phyloP scores from a whole-genome alignment of 2,888 invertebrate species.

The Drosophila dives region DNA sequence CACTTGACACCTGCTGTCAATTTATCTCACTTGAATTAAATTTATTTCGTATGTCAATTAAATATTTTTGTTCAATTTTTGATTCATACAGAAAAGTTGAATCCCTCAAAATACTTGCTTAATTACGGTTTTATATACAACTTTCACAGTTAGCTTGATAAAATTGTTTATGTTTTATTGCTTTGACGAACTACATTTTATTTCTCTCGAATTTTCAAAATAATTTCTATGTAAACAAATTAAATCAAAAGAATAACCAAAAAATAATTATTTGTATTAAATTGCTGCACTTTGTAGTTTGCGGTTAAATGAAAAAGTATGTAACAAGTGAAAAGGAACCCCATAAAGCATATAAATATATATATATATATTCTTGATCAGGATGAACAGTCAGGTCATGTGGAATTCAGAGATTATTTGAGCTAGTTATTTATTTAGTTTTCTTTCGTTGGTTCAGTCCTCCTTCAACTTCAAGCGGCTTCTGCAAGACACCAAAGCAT shows the following conservation, averaged over 20 bases:
- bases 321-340: not conserved
- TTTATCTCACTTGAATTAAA: not conserved
- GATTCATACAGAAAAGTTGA: too few relatives aligned
- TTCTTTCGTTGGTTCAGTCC: not conserved
- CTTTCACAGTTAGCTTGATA: not conserved
- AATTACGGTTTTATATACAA: not conserved
- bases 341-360: not conserved
- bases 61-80: not conserved
- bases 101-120: too few relatives aligned
- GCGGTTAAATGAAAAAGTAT: not conserved
- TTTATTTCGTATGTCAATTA: not conserved
- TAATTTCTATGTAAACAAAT: not conserved
- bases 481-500: slow-evolving; percentile 43
- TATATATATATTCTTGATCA: not conserved
- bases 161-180: not conserved
- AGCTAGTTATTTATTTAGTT: not conserved
- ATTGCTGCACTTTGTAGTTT: too few relatives aligned
- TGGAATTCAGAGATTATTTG: not conserved
- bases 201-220: not conserved
- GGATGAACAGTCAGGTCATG: not conserved
- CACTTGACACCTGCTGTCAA: not conserved
- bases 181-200: not conserved
- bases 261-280: too few relatives aligned
- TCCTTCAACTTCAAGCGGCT: slow-evolving; percentile 25
- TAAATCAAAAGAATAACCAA: too few relatives aligned